A percentile compares a stretch with the other conserved stretches of the same genome.
Evolutionary conservation across 2,888 invertebrate species (phyloP).

Genomic region (Gortyna flavago): DNA sequence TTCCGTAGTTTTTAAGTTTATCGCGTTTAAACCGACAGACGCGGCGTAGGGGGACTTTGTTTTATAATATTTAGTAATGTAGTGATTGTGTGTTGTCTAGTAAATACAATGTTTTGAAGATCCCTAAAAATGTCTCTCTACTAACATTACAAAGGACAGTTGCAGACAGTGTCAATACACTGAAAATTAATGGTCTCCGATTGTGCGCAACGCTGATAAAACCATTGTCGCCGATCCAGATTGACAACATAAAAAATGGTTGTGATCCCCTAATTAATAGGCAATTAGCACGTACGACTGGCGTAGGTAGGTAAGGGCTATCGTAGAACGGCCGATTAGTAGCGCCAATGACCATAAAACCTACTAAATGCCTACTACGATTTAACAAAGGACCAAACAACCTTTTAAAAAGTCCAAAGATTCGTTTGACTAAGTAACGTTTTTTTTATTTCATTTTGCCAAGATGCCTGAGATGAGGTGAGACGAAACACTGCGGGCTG

Average conservation of each 20-base stretch:
- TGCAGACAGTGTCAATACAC: conserved; percentile 4
- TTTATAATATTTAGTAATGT: neutral
- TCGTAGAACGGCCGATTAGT: conserved; percentile 35
- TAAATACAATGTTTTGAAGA: neutral
- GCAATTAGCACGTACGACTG: conserved; percentile 53
- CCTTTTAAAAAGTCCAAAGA: neutral
- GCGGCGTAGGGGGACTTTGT: no score
- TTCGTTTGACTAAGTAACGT: neutral
- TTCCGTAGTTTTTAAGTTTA: neutral
- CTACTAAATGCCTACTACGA: neutral
- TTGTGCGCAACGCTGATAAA: conserved; percentile 37
- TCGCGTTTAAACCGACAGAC: neutral
- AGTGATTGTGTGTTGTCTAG: no score
- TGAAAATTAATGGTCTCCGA: conserved; percentile 38
- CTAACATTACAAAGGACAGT: neutral
- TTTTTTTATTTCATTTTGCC: no score
- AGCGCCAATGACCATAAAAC: conserved; percentile 39
- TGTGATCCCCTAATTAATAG: conserved; percentile 53
- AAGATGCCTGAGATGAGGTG: no score
- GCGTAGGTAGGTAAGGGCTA: conserved; percentile 18
- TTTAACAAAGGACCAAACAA: neutral
- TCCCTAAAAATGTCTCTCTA: neutral
- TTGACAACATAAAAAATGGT: conserved; percentile 58
- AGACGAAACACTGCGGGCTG: no score
- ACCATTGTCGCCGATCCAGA: conserved; percentile 38